phyloP scores from a whole-genome alignment of 1,140 invertebrate species.

The Daktulosphaira vitifoliae region DNA sequence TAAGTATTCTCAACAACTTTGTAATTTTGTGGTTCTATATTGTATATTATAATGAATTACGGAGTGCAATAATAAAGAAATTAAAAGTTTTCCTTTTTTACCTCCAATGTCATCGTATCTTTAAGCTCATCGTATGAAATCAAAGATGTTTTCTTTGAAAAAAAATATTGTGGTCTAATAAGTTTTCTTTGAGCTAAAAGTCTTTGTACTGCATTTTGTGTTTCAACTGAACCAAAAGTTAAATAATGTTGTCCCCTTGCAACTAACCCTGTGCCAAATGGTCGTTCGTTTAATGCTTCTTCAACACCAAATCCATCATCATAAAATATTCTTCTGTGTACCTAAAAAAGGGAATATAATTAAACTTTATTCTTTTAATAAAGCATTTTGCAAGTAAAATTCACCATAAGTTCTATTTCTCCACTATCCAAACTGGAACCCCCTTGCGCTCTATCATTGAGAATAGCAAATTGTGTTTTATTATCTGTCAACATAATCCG shows the following conservation, averaged over 20 bases:
- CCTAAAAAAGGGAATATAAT: slow-evolving; percentile 18
- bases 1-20: too few relatives aligned
- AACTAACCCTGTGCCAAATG: slow-evolving; percentile 39
- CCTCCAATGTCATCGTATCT: neutral
- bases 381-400: slow-evolving; percentile 32
- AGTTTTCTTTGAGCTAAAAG: slow-evolving; percentile 20
- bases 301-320: slow-evolving; percentile 55
- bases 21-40: too few relatives aligned
- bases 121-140: neutral
- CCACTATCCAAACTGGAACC: slow-evolving; percentile 48
- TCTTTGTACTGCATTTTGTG: neutral
- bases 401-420: slow-evolving; percentile 47
- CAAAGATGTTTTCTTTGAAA: neutral
- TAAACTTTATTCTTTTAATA: too few relatives aligned
- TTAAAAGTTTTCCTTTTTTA: neutral
- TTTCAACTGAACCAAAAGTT: neutral
- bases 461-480: slow-evolving; percentile 40
- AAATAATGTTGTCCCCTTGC: slow-evolving; percentile 38
- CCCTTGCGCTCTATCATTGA: slow-evolving; percentile 57
- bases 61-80: too few relatives aligned
- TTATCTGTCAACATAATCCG: slow-evolving; percentile 47
- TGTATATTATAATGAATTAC: too few relatives aligned
- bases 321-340: slow-evolving; percentile 43
- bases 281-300: slow-evolving; percentile 54
- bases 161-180: slow-evolving; percentile 20